A percentile compares a stretch with the other conserved stretches of the same genome.
Conservation (phyloP, 2,113 vertebrate genomes). For the Ondatra zibethicus region DNA sequence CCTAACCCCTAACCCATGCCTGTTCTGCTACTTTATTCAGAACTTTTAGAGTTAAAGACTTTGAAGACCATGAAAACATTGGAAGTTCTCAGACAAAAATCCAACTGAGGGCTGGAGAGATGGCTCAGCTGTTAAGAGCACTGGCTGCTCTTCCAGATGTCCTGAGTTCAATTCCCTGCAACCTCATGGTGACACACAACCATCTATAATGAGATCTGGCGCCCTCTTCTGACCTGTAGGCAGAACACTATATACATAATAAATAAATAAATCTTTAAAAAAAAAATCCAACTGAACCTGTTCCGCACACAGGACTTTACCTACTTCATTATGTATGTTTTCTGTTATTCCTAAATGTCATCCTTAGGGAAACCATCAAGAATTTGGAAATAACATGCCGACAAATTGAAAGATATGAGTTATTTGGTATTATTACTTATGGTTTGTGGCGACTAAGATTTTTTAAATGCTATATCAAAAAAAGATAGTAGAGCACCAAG, state of each 20-base stretch:
- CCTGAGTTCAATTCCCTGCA: too few species aligned
- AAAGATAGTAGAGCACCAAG: constrained; percentile 9
- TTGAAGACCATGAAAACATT: constrained; percentile 5
- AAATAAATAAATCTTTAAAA: too few species aligned
- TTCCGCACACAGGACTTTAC: not conserved
- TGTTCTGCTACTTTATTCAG: not conserved
- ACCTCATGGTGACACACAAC: too few species aligned
- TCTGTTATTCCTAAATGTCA: constrained; percentile 17
- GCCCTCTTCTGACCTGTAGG: too few species aligned
- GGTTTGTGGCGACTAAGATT: constrained; percentile 30
- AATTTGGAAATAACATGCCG: not conserved
- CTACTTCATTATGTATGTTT: not conserved
- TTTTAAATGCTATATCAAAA: constrained; percentile 33
- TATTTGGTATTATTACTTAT: constrained; percentile 21
- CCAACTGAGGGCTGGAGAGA: not conserved
- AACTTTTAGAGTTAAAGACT: constrained; percentile 1
- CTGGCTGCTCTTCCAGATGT: too few species aligned
- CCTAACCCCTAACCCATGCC: not conserved
- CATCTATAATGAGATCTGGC: too few species aligned
- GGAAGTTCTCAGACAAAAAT: not conserved
- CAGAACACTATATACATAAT: too few species aligned
- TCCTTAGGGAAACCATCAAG: not conserved
- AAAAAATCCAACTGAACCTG: not conserved
- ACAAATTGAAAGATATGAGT: not conserved
- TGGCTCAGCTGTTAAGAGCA: too few species aligned